Evolutionary conservation across 2,113 vertebrate species (phyloP), one percentile per base, ranked within the genome.

Genomic region (Gymnarchus niloticus): DNA sequence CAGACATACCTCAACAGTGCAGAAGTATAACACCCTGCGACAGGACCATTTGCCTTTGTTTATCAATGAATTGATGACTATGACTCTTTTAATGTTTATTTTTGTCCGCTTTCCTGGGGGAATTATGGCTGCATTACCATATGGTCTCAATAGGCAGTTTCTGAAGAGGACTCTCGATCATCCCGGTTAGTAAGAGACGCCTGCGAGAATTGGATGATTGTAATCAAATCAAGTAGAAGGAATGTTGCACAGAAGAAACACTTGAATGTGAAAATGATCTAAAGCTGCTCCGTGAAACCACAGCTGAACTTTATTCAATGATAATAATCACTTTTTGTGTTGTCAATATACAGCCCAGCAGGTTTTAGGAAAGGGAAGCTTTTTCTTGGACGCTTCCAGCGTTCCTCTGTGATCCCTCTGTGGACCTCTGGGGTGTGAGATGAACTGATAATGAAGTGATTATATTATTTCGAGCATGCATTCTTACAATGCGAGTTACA

Each of bases 1-100:
- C 65, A 85, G 56, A 85, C 59, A 69, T 46, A 65, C 86, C 78
- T 80, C 77, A 57, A 61, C 19, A 86, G 82, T 81, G 48, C 23
- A 59, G 46, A 73, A 86, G 56, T 86, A 61, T 81, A 85, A 76
- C 78, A 85, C 84, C 56, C 49, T 37, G 48, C 80, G 57, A 83
- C 54, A 57, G 46, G 54, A 57, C 48, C 56, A 52, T 83, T 87
- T 83, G 84, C 88, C 82, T 88, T 78, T 0, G 9, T 21, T 78
- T 78, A 78, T 48, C 1, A 28, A 17, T 41, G 65, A 41, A 41
- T 41, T 4, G 14, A 73, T 19, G 37, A 28, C 41, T 73, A 41
- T 6, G 33, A n/a, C 1, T 69, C 33, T 41, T 73, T 73, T 73
- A 41, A 5, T 28, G 65, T 41, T 17, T 73, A 37, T 73, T 33